Conservation (phyloP, 2,113 vertebrate genomes). For the Riparia riparia region DNA sequence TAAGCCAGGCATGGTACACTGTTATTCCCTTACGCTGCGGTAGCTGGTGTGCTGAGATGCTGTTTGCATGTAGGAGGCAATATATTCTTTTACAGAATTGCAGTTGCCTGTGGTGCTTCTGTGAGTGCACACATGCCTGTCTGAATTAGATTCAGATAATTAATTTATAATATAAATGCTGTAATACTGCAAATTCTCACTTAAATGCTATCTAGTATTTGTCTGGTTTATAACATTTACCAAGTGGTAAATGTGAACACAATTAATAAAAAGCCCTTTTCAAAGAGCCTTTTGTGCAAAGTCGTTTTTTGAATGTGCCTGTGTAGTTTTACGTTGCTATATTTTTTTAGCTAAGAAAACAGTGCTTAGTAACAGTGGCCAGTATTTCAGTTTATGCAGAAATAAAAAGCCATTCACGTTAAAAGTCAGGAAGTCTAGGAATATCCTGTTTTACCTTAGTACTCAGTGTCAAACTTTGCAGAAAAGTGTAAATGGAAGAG, state of each 20-base stretch:
- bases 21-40: fast-evolving
- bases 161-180: neutral
- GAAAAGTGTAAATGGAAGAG: neutral
- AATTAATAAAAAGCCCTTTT: neutral
- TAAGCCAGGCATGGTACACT: too few relatives aligned
- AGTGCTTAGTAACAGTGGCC: neutral
- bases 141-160: neutral
- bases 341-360: neutral
- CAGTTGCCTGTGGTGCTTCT: neutral
- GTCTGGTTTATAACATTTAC: neutral
- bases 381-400: neutral
- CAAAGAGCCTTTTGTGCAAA: neutral
- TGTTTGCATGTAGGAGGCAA: neutral
- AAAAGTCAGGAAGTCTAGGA: neutral
- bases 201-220: neutral
- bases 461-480: neutral
- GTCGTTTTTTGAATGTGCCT: neutral
- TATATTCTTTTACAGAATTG: neutral
- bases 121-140: neutral
- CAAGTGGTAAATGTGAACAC: neutral
- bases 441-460: neutral
- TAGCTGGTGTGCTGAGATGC: neutral
- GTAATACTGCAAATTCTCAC: neutral
- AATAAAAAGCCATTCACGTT: neutral
- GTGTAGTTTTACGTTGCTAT: neutral